phyloP scores from a whole-genome alignment of 2,113 vertebrate species.

The Fregetta grallaria region DNA sequence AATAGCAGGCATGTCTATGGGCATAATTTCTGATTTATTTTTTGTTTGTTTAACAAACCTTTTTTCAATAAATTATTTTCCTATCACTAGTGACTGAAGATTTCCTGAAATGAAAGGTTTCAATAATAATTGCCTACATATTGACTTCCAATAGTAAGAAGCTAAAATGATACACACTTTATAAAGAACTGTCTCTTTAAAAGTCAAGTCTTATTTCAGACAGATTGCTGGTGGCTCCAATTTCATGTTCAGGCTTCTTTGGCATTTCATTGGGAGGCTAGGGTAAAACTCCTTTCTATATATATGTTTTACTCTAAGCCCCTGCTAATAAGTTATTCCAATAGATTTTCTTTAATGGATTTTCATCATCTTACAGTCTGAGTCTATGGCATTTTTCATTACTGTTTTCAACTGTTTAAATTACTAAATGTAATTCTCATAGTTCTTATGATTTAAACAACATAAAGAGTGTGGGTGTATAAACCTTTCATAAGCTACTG shows the following conservation, averaged over 20 bases:
- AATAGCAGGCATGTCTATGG: neutral
- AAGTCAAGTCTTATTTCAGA: constrained; percentile 50
- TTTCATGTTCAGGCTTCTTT: constrained; percentile 61
- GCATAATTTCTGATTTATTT: neutral
- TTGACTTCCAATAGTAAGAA: neutral
- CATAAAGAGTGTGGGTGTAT: neutral
- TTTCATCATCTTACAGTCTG: constrained; percentile 8
- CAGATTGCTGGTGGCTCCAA: constrained; percentile 27
- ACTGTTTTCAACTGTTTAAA: neutral
- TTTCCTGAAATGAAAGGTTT: neutral
- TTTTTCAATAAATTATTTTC: neutral
- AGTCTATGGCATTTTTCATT: neutral
- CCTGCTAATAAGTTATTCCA: constrained; percentile 42
- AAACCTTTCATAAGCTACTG: constrained; percentile 1
- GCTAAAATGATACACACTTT: constrained; percentile 35
- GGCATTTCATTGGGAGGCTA: constrained; percentile 60
- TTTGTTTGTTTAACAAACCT: neutral
- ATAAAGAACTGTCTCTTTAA: constrained; percentile 44
- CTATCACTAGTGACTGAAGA: neutral
- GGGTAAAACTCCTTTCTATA: constrained; percentile 54
- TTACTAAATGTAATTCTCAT: neutral
- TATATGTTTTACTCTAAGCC: constrained; percentile 47
- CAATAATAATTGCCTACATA: neutral
- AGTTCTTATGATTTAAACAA: neutral
- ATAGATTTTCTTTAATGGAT: constrained; percentile 39